A percentile compares a stretch with the other conserved stretches of the same genome.
These are phyloP conservation scores for Caenorhabditis tropicalis DNA, from an alignment of 1,140 invertebrate species.

Conservation along the genomic window DNA sequence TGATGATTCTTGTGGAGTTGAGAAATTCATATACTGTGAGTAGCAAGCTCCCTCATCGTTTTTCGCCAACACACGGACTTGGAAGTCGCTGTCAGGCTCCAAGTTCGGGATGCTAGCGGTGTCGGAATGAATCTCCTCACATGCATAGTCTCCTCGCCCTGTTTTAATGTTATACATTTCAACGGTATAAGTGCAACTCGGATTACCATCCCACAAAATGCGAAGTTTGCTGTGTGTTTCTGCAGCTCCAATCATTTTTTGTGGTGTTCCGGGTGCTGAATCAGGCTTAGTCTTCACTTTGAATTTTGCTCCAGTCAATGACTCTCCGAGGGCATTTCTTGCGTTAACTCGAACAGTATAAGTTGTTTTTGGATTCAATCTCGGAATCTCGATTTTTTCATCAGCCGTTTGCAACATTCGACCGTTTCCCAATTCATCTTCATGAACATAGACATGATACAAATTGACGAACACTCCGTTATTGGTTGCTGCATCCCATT, in stretches of 20 bases:
- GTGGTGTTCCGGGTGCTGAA: neutral
- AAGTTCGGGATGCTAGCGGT: too few species aligned
- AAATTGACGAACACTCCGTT: neutral
- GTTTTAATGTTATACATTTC: neutral
- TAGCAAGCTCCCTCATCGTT: too few species aligned
- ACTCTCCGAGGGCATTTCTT: neutral
- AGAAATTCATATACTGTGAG: too few species aligned
- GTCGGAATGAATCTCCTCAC: too few species aligned
- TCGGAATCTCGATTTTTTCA: neutral
- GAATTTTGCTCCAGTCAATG: neutral
- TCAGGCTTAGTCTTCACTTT: neutral
- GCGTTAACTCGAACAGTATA: neutral
- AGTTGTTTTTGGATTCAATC: neutral
- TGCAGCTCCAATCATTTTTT: too few species aligned
- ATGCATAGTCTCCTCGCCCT: too few species aligned
- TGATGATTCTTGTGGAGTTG: too few species aligned
- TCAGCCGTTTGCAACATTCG: neutral
- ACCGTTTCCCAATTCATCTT: neutral
- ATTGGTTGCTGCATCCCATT: neutral
- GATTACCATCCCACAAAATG: neutral
- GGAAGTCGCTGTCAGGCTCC: too few species aligned
- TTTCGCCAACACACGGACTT: too few species aligned
- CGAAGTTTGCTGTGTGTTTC: too few species aligned
- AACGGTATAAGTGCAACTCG: neutral
- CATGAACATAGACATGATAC: neutral